A percentile compares a stretch with the other conserved stretches of the same genome.
phyloP scores from a whole-genome alignment of 1,140 invertebrate species.

The Bombus confusus region DNA sequence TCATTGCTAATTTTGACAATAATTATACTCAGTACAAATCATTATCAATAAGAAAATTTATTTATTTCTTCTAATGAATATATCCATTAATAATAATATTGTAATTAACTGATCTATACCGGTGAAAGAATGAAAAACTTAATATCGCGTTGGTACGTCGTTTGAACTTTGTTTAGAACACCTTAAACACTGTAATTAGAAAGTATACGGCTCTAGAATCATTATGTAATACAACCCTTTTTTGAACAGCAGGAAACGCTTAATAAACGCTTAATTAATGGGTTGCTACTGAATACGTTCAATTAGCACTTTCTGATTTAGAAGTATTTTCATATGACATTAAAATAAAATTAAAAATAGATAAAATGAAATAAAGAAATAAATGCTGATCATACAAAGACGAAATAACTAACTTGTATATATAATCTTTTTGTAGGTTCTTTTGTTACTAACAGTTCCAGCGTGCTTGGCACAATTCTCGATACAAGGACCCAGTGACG shows the following conservation, averaged over 20 bases:
- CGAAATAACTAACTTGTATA: neutral
- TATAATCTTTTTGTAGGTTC: slow-evolving; percentile 62
- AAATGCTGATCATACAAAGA: too few relatives aligned
- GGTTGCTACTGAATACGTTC: neutral
- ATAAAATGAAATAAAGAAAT: neutral
- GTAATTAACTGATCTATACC: too few relatives aligned
- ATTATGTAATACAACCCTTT: neutral
- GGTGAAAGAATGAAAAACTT: too few relatives aligned
- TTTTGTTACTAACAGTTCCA: slow-evolving; percentile 73
- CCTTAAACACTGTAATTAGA: neutral
- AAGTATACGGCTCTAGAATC: neutral
- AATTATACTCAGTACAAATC: too few relatives aligned
- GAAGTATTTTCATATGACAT: neutral
- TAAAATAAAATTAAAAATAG: neutral
- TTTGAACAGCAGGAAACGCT: neutral
- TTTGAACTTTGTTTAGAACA: too few relatives aligned
- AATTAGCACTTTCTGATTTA: neutral
- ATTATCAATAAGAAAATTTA: too few relatives aligned
- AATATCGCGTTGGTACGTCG: too few relatives aligned
- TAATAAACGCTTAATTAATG: neutral
- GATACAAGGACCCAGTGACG: slow-evolving; percentile 80
- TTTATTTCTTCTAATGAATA: too few relatives aligned
- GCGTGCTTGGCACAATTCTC: slow-evolving; percentile 78
- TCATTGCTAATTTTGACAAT: too few relatives aligned
- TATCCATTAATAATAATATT: too few relatives aligned